Evolutionary conservation across 2,888 invertebrate genomes (phyloP).

Genomic region (Calameuta idolon): DNA sequence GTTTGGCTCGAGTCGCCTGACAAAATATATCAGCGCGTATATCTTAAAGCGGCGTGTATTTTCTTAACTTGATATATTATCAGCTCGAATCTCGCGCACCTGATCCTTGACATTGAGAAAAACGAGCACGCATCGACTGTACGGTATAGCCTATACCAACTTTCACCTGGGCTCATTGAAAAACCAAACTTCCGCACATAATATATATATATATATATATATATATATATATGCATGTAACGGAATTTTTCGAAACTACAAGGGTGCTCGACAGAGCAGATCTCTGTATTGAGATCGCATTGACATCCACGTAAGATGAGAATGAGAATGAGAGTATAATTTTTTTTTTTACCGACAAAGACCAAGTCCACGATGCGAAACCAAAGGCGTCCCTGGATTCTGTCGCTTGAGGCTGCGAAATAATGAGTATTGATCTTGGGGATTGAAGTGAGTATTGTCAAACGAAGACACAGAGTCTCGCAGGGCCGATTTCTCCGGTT

Average conservation of each 20-base stretch:
- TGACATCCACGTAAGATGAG: too few species aligned
- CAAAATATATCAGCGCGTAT: neutral
- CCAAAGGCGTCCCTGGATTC: neutral
- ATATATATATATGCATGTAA: too few species aligned
- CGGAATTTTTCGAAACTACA: too few species aligned
- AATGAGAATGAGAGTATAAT: too few species aligned
- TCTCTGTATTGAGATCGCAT: too few species aligned
- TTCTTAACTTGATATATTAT: neutral
- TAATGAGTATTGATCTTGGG: constrained; percentile 31
- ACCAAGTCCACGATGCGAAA: too few species aligned
- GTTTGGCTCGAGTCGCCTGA: neutral
- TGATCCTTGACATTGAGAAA: neutral
- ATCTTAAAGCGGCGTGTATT: neutral
- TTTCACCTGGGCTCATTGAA: neutral
- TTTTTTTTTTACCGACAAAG: neutral
- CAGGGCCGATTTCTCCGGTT: constrained; percentile 33
- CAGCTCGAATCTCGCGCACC: neutral
- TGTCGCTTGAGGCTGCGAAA: neutral
- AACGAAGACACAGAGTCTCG: constrained; percentile 13
- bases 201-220: too few species aligned
- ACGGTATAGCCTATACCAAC: neutral
- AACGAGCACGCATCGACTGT: neutral
- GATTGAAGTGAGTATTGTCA: neutral
- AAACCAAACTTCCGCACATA: neutral
- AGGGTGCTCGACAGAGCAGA: too few species aligned